Evolutionary conservation across 2,113 vertebrate species (phyloP), one percentile per base, ranked within the genome.

Genomic region (Boulengeromyrus knoepffleri): DNA sequence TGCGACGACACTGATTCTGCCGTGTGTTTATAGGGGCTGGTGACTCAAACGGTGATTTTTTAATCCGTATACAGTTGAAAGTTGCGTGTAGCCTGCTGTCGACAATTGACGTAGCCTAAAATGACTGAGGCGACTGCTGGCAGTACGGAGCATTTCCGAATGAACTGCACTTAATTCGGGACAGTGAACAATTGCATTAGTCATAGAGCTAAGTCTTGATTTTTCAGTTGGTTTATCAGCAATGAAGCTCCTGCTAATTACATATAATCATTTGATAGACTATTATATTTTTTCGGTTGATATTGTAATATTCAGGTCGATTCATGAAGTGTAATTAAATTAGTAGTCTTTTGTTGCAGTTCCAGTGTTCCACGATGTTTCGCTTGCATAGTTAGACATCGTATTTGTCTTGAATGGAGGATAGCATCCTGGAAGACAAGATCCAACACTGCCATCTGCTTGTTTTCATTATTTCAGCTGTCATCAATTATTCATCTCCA

Each of bases 401-500:
- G 10, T 31, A 66, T 27, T 66, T 31, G 62, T 31, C 27, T 13
- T 1, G 9, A 31, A 31, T 13, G 62, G 27, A 39, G 74, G 74
- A 19, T 8, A 19, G 31, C 74, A 80, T 6, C 39, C 21, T n/a
- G 39, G 83, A 85, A 24, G 45, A 85, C 17, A n/a, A 50, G 27
- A 49, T 39, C 24, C 6, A 45, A 10, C 27, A 50, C 83, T 77
- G 85, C 47, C 31, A 87, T 53, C 74, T 89, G 36, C 49, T 85
- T 52, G 80, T 83, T 42, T 42, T 39, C 15, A 58, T 49, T 83
- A 53, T 84, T 83, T 42, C 31, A 45, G 47, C 47, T 42, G 9
- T 58, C 77, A 89, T 84, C 58, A 87, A 77, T 90, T 74, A 74
- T 88, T 56, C 3, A 89, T 85, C 45, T 52, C 46, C 3, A n/a